Evolutionary conservation across 1,140 invertebrate species (phyloP).

Genomic region (Megalonaias nervosa): DNA sequence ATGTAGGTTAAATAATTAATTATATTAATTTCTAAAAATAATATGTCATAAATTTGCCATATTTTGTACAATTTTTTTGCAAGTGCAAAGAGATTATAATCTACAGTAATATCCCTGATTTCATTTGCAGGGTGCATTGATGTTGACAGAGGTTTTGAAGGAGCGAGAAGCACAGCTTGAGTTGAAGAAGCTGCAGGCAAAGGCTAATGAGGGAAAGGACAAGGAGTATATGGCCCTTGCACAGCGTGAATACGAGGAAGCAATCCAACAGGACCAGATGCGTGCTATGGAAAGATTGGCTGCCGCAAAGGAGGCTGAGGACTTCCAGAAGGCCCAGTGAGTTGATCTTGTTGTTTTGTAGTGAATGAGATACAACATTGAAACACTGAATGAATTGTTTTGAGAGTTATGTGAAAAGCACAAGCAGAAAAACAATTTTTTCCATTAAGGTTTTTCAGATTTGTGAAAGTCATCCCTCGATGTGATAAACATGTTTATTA

Average conservation of each 20-base stretch:
- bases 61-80: too few species aligned
- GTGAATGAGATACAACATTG: not conserved
- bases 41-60: too few species aligned
- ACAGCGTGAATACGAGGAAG: conserved; percentile 58
- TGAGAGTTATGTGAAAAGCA: too few species aligned
- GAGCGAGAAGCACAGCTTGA: conserved; percentile 72
- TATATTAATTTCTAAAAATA: too few species aligned
- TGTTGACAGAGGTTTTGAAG: conserved; percentile 70
- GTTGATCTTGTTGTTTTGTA: conserved; percentile 27
- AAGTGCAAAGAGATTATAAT: too few species aligned
- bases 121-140: conserved; percentile 66
- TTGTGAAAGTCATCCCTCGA: not conserved
- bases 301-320: conserved; percentile 48
- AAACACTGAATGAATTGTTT: too few species aligned
- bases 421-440: not conserved
- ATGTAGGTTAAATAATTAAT: too few species aligned
- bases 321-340: conserved; percentile 67
- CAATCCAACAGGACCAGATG: conserved; percentile 60
- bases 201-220: conserved; percentile 59
- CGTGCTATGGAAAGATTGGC: conserved; percentile 51
- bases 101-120: not conserved
- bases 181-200: conserved; percentile 62
- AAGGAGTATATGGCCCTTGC: conserved; percentile 49
- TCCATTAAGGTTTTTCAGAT: not conserved
- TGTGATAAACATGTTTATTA: not conserved